A percentile compares a stretch with the other conserved stretches of the same genome.
These are phyloP conservation scores for Champsocephalus gunnari DNA, from an alignment of 2,797 vertebrate species.

Conservation along the genomic window DNA sequence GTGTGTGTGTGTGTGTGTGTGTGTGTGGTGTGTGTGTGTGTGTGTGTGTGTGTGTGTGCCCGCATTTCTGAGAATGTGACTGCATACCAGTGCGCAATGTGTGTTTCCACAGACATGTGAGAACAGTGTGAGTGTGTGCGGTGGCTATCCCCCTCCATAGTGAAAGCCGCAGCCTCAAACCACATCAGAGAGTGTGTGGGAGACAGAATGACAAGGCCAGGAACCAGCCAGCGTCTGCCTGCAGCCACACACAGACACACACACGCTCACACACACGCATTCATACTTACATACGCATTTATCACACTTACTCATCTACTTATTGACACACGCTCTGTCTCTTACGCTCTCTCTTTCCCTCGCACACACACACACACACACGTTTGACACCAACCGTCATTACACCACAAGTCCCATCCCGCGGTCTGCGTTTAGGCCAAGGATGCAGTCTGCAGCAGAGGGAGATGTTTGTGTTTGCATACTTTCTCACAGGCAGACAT, in stretches of 20 bases:
- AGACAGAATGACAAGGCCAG: slow-evolving; percentile 83
- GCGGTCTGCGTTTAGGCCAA: slow-evolving; percentile 66
- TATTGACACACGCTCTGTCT: slow-evolving; percentile 63
- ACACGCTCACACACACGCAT: slow-evolving; percentile 43
- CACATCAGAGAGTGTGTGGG: slow-evolving; percentile 82
- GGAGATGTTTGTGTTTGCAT: slow-evolving; percentile 74
- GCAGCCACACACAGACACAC: slow-evolving; percentile 73
- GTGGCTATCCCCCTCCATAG: slow-evolving; percentile 73
- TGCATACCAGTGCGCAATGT: slow-evolving; percentile 78
- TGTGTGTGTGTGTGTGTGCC: slow-evolving; percentile 54
- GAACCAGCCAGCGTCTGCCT: slow-evolving; percentile 80
- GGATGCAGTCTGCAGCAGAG: slow-evolving; percentile 61
- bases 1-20: slow-evolving; percentile 20
- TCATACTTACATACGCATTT: slow-evolving; percentile 54
- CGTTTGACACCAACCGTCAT: slow-evolving; percentile 64
- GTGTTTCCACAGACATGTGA: slow-evolving; percentile 83
- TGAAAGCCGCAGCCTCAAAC: slow-evolving; percentile 80
- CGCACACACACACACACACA: slow-evolving; percentile 49
- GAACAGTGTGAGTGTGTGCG: slow-evolving; percentile 81
- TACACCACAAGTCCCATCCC: slow-evolving; percentile 68
- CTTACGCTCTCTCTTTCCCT: slow-evolving; percentile 9
- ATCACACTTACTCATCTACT: slow-evolving; percentile 66
- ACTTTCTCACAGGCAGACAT: slow-evolving; percentile 68
- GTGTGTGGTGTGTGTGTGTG: slow-evolving; percentile 57
- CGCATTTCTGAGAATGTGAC: slow-evolving; percentile 78